Evolutionary conservation across 2,888 invertebrate genomes (phyloP).

Genomic region (Vanessa cardui): DNA sequence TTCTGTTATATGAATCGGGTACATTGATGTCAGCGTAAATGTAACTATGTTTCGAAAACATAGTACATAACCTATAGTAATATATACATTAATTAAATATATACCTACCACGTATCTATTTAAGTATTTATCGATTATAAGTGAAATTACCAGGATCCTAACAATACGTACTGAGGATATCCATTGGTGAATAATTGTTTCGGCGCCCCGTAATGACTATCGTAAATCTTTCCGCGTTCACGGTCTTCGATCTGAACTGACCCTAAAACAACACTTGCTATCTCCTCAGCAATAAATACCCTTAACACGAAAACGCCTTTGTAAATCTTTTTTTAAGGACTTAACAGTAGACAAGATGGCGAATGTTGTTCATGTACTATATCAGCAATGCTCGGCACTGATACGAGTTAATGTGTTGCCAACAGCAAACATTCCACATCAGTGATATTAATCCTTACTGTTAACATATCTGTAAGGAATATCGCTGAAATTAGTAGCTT

Average conservation of each 20-base stretch:
- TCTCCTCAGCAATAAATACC: constrained; percentile 10
- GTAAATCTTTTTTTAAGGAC: background rate
- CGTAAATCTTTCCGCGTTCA: constrained; percentile 32
- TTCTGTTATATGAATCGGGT: constrained; percentile 27
- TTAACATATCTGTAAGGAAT: too few relatives aligned
- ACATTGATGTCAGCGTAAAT: background rate
- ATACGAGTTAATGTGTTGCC: too few relatives aligned
- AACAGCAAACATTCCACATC: too few relatives aligned
- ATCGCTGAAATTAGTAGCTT: too few relatives aligned
- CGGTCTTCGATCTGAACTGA: constrained; percentile 22
- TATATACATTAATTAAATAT: background rate
- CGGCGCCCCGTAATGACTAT: constrained; percentile 27
- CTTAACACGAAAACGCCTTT: constrained; percentile 4
- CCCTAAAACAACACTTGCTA: constrained; percentile 21
- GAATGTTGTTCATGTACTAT: background rate
- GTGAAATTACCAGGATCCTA: background rate
- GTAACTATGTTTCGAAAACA: background rate
- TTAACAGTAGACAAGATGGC: background rate
- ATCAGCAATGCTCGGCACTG: background rate
- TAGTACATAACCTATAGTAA: background rate
- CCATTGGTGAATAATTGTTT: constrained; percentile 24
- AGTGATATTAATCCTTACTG: too few relatives aligned
- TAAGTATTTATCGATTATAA: background rate
- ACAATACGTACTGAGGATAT: background rate
- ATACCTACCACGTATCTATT: background rate